Percentiles rank a stretch among this genome's conserved stretches.
Conservation (phyloP, 2,797 vertebrate species). For the Cyprinodon diabolis region DNA sequence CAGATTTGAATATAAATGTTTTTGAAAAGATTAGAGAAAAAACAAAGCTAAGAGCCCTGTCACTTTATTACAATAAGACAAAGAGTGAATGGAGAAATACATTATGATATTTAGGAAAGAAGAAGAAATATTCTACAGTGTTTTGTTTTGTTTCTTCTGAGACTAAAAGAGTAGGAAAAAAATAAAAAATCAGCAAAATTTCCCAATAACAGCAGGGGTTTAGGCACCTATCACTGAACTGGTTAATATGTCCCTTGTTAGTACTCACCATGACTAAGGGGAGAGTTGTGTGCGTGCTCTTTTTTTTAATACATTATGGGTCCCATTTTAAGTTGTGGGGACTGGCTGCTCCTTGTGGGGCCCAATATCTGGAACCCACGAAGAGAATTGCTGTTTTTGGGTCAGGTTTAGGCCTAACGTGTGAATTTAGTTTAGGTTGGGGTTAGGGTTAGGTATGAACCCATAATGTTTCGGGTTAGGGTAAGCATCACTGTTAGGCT, state of each 20-base stretch:
- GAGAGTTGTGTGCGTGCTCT: constrained; percentile 8
- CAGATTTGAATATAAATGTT: constrained; percentile 82
- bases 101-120: constrained; percentile 22
- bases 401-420: too few species aligned
- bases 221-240: constrained; percentile 60
- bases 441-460: too few species aligned
- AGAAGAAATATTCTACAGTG: constrained; percentile 11
- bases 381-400: too few species aligned
- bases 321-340: too few species aligned
- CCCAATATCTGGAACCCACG: too few species aligned
- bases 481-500: too few species aligned
- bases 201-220: constrained; percentile 24
- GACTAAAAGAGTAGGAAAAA: not conserved
- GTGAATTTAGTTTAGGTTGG: too few species aligned
- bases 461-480: too few species aligned
- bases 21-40: constrained; percentile 69
- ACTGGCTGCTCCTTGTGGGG: too few species aligned
- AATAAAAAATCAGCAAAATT: not conserved
- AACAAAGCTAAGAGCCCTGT: constrained; percentile 39
- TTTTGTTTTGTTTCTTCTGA: not conserved
- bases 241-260: constrained; percentile 62
- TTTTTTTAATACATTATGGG: not conserved
- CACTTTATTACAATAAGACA: constrained; percentile 54
- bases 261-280: constrained; percentile 26
- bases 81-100: constrained; percentile 38